Conservation (phyloP, 2,888 invertebrate species). For the Rhagium mordax region DNA sequence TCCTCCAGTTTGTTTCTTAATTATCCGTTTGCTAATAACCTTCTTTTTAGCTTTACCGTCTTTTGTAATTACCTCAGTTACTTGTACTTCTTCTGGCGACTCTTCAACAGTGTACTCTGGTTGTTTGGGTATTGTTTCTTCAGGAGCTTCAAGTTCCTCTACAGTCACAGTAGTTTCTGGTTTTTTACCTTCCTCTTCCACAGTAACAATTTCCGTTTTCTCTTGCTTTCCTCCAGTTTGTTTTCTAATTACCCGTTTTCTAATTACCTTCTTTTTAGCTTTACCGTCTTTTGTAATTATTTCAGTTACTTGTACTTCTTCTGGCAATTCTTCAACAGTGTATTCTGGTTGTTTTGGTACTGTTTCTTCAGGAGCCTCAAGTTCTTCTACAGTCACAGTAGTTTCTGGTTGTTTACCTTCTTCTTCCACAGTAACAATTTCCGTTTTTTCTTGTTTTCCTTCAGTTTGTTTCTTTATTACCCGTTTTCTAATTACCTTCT, state of each 20-base stretch:
- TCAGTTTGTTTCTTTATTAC: too few relatives aligned
- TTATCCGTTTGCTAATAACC: slow-evolving; percentile 63
- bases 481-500: slow-evolving; percentile 64
- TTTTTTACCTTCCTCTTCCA: slow-evolving; percentile 62
- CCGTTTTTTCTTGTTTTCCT: too few relatives aligned
- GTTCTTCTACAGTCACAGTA: slow-evolving; percentile 59
- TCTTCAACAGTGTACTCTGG: slow-evolving; percentile 65
- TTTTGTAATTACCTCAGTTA: slow-evolving; percentile 55
- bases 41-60: slow-evolving; percentile 51
- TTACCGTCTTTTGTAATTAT: slow-evolving; percentile 49
- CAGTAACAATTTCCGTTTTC: slow-evolving; percentile 68
- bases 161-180: slow-evolving; percentile 60
- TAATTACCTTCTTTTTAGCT: slow-evolving; percentile 50
- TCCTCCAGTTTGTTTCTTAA: slow-evolving; percentile 66
- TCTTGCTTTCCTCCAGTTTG: slow-evolving; percentile 65
- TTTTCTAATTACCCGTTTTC: slow-evolving; percentile 68
- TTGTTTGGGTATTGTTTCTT: slow-evolving; percentile 64
- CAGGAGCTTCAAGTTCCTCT: slow-evolving; percentile 55
- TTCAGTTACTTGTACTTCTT: slow-evolving; percentile 58
- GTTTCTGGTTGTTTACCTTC: slow-evolving; percentile 56
- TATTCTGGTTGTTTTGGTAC: neutral
- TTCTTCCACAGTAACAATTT: slow-evolving; percentile 65
- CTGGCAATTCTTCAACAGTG: slow-evolving; percentile 60
- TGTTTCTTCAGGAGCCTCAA: neutral
- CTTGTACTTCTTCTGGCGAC: slow-evolving; percentile 55